These are phyloP conservation scores for Notoglanidium macrostoma DNA, from an alignment of 2,797 vertebrate genomes.

Conservation along the genomic window DNA sequence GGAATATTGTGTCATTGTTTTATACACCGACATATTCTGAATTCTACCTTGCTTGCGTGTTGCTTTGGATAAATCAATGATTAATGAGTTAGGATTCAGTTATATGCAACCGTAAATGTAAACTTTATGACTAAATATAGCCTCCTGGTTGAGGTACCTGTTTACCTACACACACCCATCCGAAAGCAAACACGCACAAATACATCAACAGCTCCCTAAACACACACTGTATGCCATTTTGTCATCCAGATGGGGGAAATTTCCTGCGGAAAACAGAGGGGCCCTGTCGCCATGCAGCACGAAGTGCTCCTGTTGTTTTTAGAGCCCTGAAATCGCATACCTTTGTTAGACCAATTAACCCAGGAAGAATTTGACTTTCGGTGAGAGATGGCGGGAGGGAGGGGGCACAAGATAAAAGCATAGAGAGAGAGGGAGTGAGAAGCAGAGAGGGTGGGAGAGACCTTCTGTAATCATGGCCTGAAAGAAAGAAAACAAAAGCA, in stretches of 20 bases:
- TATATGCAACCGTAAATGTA: neutral
- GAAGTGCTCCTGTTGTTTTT: constrained; percentile 58
- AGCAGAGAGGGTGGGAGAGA: constrained; percentile 45
- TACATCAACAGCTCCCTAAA: constrained; percentile 24
- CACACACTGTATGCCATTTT: constrained; percentile 54
- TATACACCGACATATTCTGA: neutral
- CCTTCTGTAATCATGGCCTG: constrained; percentile 63
- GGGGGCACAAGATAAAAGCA: constrained; percentile 12
- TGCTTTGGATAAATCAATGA: neutral
- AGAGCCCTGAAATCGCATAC: constrained; percentile 60
- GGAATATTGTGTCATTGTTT: neutral
- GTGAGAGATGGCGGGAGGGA: constrained; percentile 21
- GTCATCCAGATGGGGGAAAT: constrained; percentile 70
- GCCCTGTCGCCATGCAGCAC: constrained; percentile 21
- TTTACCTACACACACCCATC: neutral
- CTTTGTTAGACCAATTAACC: constrained; percentile 69
- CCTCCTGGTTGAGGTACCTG: constrained; percentile 3
- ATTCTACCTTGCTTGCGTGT: neutral
- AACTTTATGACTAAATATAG: constrained; percentile 7
- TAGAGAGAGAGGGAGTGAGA: constrained; percentile 40
- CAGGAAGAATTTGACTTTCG: constrained; percentile 62
- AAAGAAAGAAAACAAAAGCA: constrained; percentile 61
- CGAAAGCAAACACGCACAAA: neutral
- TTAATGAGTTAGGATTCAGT: neutral
- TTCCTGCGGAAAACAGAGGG: constrained; percentile 71